Evolutionary conservation across 2,113 vertebrate genomes (phyloP).

Genomic region (Athene cunicularia): DNA sequence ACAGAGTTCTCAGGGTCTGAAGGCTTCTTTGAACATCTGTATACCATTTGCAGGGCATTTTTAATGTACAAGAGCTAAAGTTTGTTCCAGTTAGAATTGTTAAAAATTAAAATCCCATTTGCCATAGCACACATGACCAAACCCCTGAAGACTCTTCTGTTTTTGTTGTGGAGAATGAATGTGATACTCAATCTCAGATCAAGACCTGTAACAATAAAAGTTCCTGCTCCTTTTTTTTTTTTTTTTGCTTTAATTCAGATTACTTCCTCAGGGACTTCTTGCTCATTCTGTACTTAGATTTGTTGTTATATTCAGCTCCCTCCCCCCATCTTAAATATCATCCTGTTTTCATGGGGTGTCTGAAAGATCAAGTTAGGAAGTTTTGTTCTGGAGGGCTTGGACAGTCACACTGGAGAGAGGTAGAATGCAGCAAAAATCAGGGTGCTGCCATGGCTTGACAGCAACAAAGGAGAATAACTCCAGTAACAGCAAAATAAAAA

Average conservation of each 20-base stretch:
- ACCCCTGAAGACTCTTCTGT: not conserved
- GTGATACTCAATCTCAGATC: not conserved
- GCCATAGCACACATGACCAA: rapidly evolving
- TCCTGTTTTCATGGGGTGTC: not conserved
- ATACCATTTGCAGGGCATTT: not conserved
- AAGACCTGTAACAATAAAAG: not conserved
- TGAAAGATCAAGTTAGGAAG: not conserved
- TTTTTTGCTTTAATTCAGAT: not conserved
- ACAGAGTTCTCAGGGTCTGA: not conserved
- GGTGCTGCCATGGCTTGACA: not conserved
- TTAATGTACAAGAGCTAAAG: not conserved
- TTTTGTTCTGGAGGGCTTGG: not conserved
- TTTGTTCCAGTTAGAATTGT: not conserved
- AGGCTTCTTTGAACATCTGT: not conserved
- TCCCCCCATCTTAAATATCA: not conserved
- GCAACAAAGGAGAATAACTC: not conserved
- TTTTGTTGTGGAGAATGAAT: not conserved
- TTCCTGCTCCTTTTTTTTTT: not conserved
- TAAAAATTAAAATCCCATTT: not conserved
- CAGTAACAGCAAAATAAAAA: not conserved
- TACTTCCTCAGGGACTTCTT: not conserved
- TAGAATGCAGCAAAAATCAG: not conserved
- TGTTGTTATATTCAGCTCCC: not conserved
- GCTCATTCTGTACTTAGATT: not conserved
- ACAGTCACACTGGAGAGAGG: not conserved